Base-by-base conservation (phyloP, 1,140 invertebrate genomes). In the Ladona fulva region DNA sequence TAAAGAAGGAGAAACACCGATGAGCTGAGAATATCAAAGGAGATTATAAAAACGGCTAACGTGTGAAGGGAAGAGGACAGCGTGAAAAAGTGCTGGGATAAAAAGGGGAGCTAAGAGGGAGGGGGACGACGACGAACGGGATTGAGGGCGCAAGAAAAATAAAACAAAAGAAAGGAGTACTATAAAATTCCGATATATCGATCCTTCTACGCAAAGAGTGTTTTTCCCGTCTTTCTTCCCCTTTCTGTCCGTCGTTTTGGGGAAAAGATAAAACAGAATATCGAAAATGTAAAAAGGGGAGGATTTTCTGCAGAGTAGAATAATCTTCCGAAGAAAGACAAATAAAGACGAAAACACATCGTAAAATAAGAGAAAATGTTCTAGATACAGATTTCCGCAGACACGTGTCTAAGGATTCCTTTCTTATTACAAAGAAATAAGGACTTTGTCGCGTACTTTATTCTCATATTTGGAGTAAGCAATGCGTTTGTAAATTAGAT, bases 181-280 rank as follows among this genome's bases (percentile, higher is more conserved):
- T 66, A 66, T 66, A 66, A 66, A 66, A 66, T 66, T 66, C 52
- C 52, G 12, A 66, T 66, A 66, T 66, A 66, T 66, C 52, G 52
- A 66, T 66, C 52, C 52, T n/a, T n/a, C n/a, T n/a, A 22, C 14
- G 14, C 52, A 1, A 66, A 66, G 12, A 66, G 52, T 66, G 52
- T 66, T 66, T 52, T 52, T 66, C 52, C 52, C n/a, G 3, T 22
- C n/a, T 22, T 66, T 66, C 3, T 52, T 52, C 19, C 19, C 19
- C n/a, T n/a, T n/a, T 1, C 29, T 8, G 29, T 37, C 29, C 29
- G 29, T 37, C 29, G 8, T 37, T 37, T 37, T 37, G 29, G 29
- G 29, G 29, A 37, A n/a, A n/a, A 37, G 29, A 37, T 37, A 37
- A 37, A 37, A 37, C 29, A 37, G n/a, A n/a, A n/a, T n/a, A n/a